phyloP scores from a whole-genome alignment of 2,888 invertebrate species.

The Villa cingulata region DNA sequence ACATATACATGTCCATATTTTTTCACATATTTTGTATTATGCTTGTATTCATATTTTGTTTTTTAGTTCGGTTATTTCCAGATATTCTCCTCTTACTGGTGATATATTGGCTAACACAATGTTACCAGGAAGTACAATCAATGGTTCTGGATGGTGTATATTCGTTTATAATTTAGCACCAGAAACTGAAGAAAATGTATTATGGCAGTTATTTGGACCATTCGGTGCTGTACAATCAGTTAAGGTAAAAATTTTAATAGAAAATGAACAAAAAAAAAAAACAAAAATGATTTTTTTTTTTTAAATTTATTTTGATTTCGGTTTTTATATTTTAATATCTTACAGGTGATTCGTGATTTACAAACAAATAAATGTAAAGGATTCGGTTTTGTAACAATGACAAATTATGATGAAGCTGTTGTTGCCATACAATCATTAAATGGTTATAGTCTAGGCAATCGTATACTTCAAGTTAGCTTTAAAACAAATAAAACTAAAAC shows the following conservation, averaged over 20 bases:
- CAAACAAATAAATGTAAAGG: slow-evolving; percentile 97
- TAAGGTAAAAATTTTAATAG: slow-evolving; percentile 48
- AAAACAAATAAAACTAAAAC: slow-evolving; percentile 80
- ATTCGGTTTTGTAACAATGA: slow-evolving; percentile 97
- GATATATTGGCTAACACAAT: slow-evolving; percentile 63
- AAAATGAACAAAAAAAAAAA: neutral
- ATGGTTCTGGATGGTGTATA: slow-evolving; percentile 67
- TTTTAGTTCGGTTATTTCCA: slow-evolving; percentile 35
- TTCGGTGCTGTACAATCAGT: slow-evolving; percentile 96
- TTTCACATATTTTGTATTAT: neutral
- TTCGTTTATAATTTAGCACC: slow-evolving; percentile 94
- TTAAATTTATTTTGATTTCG: neutral
- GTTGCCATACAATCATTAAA: slow-evolving; percentile 92
- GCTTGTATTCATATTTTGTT: neutral
- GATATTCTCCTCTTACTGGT: slow-evolving; percentile 78
- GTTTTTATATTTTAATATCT: neutral
- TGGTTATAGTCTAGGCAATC: slow-evolving; percentile 88
- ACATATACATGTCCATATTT: neutral
- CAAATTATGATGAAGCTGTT: slow-evolving; percentile 93
- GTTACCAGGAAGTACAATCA: slow-evolving; percentile 72
- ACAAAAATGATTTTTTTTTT: neutral
- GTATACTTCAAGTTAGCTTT: slow-evolving; percentile 94
- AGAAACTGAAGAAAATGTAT: slow-evolving; percentile 88
- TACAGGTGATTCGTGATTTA: slow-evolving; percentile 74
- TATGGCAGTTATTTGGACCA: slow-evolving; percentile 95